Percentiles rank a stretch among this genome's conserved stretches.
Evolutionary conservation across 2,113 vertebrate species (phyloP).

Genomic region (Corydoras sp.): DNA sequence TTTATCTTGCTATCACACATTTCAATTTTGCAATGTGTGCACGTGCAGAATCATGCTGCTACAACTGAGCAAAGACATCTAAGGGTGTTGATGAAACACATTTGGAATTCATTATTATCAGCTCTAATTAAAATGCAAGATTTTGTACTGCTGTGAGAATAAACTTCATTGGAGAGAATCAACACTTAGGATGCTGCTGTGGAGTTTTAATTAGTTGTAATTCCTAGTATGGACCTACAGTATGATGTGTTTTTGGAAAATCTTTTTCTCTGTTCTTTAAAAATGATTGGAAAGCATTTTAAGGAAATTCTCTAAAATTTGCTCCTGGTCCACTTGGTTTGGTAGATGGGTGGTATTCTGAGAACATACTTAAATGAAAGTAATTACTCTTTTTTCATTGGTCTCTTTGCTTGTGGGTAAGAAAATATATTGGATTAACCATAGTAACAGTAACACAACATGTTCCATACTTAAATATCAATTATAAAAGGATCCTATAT

Average conservation of each 20-base stretch:
- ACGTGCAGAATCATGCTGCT: neutral
- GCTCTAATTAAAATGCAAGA: constrained; percentile 32
- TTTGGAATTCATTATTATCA: constrained; percentile 31
- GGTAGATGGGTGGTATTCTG: no score
- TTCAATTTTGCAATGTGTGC: constrained; percentile 31
- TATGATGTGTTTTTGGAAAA: neutral
- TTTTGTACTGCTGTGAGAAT: constrained; percentile 9
- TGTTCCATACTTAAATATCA: no score
- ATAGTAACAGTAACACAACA: no score
- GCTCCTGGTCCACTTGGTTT: no score
- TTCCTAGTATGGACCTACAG: neutral
- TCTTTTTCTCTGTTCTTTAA: neutral
- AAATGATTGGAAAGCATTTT: neutral
- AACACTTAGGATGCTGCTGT: constrained; percentile 10
- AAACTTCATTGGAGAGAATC: constrained; percentile 1
- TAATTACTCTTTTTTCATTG: no score
- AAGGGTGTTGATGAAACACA: constrained; percentile 55
- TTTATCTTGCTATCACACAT: constrained; percentile 31
- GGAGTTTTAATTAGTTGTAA: neutral
- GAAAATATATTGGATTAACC: no score
- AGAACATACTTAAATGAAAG: no score
- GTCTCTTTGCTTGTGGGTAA: no score
- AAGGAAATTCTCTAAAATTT: neutral
- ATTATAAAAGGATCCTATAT: no score
- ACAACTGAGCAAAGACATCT: constrained; percentile 26